phyloP scores from a whole-genome alignment of 2,113 vertebrate species.

The Dendrocopos noguchii region DNA sequence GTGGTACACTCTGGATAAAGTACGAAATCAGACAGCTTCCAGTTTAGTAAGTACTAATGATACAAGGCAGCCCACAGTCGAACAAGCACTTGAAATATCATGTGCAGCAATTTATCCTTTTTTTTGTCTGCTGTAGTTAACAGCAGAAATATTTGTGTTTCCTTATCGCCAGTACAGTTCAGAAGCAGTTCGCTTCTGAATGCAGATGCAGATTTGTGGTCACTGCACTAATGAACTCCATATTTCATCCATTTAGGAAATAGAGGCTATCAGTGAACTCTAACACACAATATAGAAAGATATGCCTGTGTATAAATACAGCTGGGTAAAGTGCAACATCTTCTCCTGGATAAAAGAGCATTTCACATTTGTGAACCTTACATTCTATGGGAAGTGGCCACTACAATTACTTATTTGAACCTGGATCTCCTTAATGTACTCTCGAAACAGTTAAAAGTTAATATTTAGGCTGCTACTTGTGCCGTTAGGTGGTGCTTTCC shows the following conservation, averaged over 20 bases:
- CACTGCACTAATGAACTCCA: not conserved
- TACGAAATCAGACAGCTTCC: not conserved
- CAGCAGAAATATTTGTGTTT: not conserved
- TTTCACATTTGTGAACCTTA: not conserved
- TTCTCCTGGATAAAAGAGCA: not conserved
- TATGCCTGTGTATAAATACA: not conserved
- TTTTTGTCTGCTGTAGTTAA: not conserved
- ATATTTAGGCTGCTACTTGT: not conserved
- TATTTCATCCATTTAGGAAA: not conserved
- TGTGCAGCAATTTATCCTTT: not conserved
- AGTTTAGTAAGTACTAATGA: not conserved
- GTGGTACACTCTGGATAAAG: not conserved
- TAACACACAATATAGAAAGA: not conserved
- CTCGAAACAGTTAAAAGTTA: not conserved
- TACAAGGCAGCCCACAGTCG: not conserved
- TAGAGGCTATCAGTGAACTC: not conserved
- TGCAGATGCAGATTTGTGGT: not conserved
- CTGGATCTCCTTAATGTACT: not conserved
- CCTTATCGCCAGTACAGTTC: not conserved
- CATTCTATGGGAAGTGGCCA: not conserved
- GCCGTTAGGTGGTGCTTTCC: conserved; percentile 51
- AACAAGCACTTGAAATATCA: not conserved
- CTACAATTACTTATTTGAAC: not conserved
- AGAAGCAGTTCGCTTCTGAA: not conserved
- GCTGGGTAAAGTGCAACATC: not conserved